Conservation (phyloP, 2,888 invertebrate species). For the Agrotis clavis region DNA sequence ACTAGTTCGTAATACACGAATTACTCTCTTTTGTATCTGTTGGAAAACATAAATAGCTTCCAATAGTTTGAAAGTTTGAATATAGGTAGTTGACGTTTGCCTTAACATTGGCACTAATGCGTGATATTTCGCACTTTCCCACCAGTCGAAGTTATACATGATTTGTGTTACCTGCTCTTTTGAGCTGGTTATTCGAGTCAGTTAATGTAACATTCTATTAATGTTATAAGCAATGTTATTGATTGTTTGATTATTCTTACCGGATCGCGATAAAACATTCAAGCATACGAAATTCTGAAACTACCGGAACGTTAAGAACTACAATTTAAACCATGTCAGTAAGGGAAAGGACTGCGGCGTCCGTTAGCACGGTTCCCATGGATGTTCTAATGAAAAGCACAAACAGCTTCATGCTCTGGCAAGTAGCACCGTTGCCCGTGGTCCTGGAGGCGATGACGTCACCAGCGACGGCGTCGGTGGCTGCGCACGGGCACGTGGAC, state of each 20-base stretch:
- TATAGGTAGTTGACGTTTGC: slow-evolving; percentile 67
- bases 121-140: slow-evolving; percentile 88
- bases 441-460: slow-evolving; percentile 85
- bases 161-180: slow-evolving; percentile 30
- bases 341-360: slow-evolving; percentile 69
- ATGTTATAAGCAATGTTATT: slow-evolving; percentile 8
- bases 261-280: not conserved
- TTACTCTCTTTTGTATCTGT: slow-evolving; percentile 18
- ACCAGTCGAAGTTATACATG: slow-evolving; percentile 57
- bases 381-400: slow-evolving; percentile 81
- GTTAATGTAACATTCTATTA: slow-evolving; percentile 17
- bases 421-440: slow-evolving; percentile 78
- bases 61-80: slow-evolving; percentile 22
- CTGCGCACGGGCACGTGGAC: slow-evolving; percentile 87
- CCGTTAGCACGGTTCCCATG: slow-evolving; percentile 82
- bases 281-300: slow-evolving; percentile 21
- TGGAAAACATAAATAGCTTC: slow-evolving; percentile 10
- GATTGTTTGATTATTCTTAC: not conserved
- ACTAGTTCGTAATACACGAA: slow-evolving; percentile 22
- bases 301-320: slow-evolving; percentile 24
- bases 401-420: slow-evolving; percentile 82
- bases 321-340: slow-evolving; percentile 68
- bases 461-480: slow-evolving; percentile 78
- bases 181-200: slow-evolving; percentile 3
- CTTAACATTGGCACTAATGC: slow-evolving; percentile 77